Conservation (phyloP, 1,140 invertebrate species). For the Psix sp. region DNA sequence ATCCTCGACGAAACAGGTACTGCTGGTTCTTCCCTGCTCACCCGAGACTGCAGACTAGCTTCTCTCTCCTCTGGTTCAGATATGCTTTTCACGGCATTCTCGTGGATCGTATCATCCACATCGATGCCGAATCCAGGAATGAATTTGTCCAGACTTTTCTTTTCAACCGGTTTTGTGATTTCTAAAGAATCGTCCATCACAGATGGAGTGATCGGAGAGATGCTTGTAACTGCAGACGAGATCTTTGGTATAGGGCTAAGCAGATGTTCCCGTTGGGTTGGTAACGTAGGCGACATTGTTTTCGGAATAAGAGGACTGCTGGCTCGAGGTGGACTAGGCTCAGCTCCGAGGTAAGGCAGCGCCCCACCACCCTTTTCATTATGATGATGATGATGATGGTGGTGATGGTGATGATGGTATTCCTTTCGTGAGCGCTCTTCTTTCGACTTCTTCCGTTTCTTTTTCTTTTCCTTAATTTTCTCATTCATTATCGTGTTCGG, state of each 20-base stretch:
- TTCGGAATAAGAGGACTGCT: constrained; percentile 72
- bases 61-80: constrained; percentile 79
- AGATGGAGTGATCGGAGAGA: constrained; percentile 69
- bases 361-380: constrained; percentile 69
- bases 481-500: constrained; percentile 68
- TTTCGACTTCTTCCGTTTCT: constrained; percentile 88
- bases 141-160: constrained; percentile 79
- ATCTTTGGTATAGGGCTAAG: constrained; percentile 80
- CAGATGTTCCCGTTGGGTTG: constrained; percentile 75
- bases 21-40: constrained; percentile 67
- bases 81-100: constrained; percentile 87
- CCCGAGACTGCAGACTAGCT: constrained; percentile 65
- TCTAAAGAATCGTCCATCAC: constrained; percentile 49
- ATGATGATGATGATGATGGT: constrained; percentile 75
- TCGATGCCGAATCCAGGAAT: constrained; percentile 84
- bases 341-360: constrained; percentile 70
- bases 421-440: constrained; percentile 85
- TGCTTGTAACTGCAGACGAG: constrained; percentile 64
- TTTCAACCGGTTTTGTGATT: constrained; percentile 71
- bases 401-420: constrained; percentile 82
- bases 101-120: constrained; percentile 85
- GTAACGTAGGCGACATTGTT: constrained; percentile 68
- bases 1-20: constrained; percentile 59
- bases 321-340: constrained; percentile 70
- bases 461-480: constrained; percentile 85